These are phyloP conservation scores for Paramormyrops kingsleyae DNA, from an alignment of 2,113 vertebrate genomes.

Conservation along the genomic window DNA sequence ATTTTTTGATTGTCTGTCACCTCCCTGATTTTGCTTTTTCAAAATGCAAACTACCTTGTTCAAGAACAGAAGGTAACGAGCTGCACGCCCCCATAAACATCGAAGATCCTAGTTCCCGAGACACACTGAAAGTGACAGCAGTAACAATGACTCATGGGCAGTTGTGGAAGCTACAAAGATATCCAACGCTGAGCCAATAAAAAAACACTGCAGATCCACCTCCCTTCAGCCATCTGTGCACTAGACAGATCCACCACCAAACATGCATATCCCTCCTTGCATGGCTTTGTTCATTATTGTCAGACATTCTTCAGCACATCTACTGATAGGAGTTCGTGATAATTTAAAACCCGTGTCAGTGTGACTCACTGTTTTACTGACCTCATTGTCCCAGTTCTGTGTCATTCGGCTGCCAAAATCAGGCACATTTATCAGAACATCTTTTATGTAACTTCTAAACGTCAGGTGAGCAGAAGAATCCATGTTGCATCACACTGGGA, in stretches of 20 bases:
- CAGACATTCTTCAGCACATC: background rate
- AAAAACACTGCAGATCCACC: background rate
- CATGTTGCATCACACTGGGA: background rate
- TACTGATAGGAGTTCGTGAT: background rate
- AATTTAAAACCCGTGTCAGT: background rate
- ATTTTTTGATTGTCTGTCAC: background rate
- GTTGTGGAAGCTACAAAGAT: background rate
- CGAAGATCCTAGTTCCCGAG: background rate
- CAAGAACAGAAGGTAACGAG: background rate
- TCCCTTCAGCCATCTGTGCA: background rate
- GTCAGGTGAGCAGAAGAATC: background rate
- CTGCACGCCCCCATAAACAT: background rate
- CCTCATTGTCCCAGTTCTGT: background rate
- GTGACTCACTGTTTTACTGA: background rate
- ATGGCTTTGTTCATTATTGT: background rate
- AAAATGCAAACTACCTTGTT: background rate
- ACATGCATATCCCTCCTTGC: background rate
- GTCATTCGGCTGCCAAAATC: background rate
- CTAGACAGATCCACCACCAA: background rate
- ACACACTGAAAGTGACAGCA: background rate
- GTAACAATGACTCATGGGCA: background rate
- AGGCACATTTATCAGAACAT: background rate
- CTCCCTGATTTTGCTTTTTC: background rate
- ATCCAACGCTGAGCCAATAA: background rate
- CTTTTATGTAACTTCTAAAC: background rate